A percentile compares a stretch with the other conserved stretches of the same genome.
Conservation (phyloP, 2,113 vertebrate genomes). For the Desmodus rotundus region DNA sequence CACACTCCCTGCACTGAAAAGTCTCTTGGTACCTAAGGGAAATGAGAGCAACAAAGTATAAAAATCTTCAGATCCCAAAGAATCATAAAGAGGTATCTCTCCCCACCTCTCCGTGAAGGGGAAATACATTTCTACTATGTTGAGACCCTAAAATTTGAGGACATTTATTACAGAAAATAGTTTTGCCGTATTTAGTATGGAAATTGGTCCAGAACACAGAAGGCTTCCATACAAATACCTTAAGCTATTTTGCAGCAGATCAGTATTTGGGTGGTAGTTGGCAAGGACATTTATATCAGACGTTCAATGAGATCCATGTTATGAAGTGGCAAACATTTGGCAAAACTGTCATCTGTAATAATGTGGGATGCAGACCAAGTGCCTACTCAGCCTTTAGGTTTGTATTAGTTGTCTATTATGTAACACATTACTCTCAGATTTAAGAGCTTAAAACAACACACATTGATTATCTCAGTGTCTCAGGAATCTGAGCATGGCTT, state of each 20-base stretch:
- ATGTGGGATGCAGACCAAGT: neutral
- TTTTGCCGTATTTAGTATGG: neutral
- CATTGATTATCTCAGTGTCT: neutral
- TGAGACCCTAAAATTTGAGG: neutral
- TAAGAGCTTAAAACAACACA: neutral
- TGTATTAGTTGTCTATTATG: neutral
- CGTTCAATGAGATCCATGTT: neutral
- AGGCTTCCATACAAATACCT: neutral
- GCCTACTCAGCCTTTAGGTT: neutral
- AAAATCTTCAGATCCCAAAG: neutral
- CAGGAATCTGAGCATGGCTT: neutral
- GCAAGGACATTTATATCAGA: neutral
- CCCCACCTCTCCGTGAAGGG: neutral
- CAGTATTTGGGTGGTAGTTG: neutral
- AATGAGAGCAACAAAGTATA: neutral
- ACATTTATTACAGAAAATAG: neutral
- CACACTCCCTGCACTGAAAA: neutral
- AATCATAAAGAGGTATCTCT: neutral
- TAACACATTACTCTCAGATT: neutral
- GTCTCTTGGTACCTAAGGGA: neutral
- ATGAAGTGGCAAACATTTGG: neutral
- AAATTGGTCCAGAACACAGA: neutral
- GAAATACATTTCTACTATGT: neutral
- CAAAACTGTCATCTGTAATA: neutral
- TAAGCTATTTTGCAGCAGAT: neutral